Evolutionary conservation across 2,797 vertebrate genomes (phyloP).

Genomic region (Crocodylus rhombifer): DNA sequence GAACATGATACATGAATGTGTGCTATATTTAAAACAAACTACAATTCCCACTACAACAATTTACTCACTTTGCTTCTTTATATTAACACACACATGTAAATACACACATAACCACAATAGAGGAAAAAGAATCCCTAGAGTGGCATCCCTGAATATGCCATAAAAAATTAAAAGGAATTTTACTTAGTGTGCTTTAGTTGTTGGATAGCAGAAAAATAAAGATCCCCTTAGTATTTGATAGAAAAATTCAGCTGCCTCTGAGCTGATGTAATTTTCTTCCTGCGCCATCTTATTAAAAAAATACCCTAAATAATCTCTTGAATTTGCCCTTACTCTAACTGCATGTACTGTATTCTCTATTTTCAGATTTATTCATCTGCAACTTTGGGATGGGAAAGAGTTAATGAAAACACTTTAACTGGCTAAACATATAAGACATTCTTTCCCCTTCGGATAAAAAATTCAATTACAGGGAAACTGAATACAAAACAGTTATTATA

Average conservation of each 20-base stretch:
- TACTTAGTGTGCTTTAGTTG: no score
- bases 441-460: neutral
- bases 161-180: no score
- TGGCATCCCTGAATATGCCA: neutral
- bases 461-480: neutral
- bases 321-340: neutral
- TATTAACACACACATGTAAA: neutral
- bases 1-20: neutral
- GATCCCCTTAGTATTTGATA: neutral
- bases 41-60: neutral
- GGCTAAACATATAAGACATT: neutral
- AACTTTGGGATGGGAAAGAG: neutral
- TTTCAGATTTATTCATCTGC: neutral
- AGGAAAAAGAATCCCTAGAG: neutral
- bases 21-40: neutral
- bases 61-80: neutral
- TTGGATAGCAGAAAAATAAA: neutral
- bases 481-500: neutral
- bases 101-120: no score
- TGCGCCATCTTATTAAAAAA: neutral
- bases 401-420: neutral
- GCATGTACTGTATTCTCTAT: neutral
- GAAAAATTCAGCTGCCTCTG: neutral
- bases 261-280: neutral
- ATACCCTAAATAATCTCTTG: neutral